Conservation (phyloP, 2,888 invertebrate genomes). For the Drosophila cognata region DNA sequence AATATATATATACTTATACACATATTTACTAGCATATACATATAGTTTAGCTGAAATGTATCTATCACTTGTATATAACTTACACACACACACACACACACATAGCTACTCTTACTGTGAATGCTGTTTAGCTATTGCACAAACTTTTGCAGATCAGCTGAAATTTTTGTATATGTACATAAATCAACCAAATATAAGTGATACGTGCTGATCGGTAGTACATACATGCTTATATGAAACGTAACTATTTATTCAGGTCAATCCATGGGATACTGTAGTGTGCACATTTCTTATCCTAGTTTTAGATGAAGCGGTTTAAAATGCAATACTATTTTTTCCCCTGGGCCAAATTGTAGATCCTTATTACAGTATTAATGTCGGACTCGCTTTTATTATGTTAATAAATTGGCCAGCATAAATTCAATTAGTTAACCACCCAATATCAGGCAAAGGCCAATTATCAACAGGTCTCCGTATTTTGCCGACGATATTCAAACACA, state of each 20-base stretch:
- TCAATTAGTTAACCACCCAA: not conserved
- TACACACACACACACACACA: conserved; percentile 9
- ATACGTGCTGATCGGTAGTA: conserved; percentile 43
- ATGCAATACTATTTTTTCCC: conserved; percentile 8
- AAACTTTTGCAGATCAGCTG: conserved; percentile 34
- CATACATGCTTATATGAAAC: conserved; percentile 16
- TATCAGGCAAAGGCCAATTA: conserved; percentile 14
- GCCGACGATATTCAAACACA: conserved; percentile 1
- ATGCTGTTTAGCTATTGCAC: conserved; percentile 42
- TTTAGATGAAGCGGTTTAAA: conserved; percentile 7
- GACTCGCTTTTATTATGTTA: conserved; percentile 3
- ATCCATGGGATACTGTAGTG: conserved; percentile 31
- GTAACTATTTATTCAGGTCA: conserved; percentile 48
- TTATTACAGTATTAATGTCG: conserved; percentile 48
- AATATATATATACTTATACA: conserved; percentile 41
- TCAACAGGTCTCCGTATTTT: conserved; percentile 4
- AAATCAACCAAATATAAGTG: conserved; percentile 59
- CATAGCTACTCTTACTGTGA: conserved; percentile 10
- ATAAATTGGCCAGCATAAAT: conserved; percentile 3
- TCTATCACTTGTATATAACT: conserved; percentile 47
- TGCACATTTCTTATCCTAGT: conserved; percentile 37
- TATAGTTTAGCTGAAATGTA: conserved; percentile 38
- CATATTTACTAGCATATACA: conserved; percentile 35
- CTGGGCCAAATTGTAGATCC: conserved; percentile 6
- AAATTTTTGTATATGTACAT: conserved; percentile 34